phyloP scores from a whole-genome alignment of 2,797 vertebrate genomes.

The Kryptolebias ocellatus region DNA sequence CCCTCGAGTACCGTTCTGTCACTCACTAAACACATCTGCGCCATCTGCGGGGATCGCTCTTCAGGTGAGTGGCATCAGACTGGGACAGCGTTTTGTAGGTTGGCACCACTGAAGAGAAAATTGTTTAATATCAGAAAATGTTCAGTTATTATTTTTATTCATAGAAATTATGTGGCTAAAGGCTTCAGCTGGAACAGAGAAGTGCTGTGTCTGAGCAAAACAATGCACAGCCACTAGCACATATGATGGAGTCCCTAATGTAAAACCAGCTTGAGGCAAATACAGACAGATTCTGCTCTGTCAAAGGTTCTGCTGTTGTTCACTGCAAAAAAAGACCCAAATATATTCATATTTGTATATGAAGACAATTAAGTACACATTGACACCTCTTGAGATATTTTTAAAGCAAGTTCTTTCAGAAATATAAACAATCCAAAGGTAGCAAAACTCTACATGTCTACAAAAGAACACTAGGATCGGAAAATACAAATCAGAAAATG shows the following conservation, averaged over 20 bases:
- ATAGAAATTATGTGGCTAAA: slow-evolving; percentile 31
- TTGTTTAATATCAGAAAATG: slow-evolving; percentile 12
- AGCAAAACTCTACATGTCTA: no score
- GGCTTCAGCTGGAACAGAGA: slow-evolving; percentile 32
- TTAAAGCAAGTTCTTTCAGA: no score
- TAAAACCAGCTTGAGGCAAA: slow-evolving; percentile 8
- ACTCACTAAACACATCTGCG: slow-evolving; percentile 99
- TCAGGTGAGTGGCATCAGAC: slow-evolving; percentile 85
- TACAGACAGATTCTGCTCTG: background rate
- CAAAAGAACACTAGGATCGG: background rate
- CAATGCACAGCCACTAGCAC: slow-evolving; percentile 29
- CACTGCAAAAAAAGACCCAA: no score
- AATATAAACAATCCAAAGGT: no score
- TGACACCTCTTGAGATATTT: no score
- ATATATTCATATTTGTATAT: background rate
- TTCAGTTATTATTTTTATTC: no score
- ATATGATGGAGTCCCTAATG: slow-evolving; percentile 20
- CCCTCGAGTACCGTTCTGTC: slow-evolving; percentile 88
- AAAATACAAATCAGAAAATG: background rate
- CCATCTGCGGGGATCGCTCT: slow-evolving; percentile 98
- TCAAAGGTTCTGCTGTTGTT: no score
- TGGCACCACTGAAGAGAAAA: background rate
- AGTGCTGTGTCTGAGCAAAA: slow-evolving; percentile 28
- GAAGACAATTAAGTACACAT: background rate
- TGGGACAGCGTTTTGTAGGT: background rate